These are phyloP conservation scores for Drosophila melanosoma DNA, from an alignment of 2,888 invertebrate genomes.

Conservation along the genomic window DNA sequence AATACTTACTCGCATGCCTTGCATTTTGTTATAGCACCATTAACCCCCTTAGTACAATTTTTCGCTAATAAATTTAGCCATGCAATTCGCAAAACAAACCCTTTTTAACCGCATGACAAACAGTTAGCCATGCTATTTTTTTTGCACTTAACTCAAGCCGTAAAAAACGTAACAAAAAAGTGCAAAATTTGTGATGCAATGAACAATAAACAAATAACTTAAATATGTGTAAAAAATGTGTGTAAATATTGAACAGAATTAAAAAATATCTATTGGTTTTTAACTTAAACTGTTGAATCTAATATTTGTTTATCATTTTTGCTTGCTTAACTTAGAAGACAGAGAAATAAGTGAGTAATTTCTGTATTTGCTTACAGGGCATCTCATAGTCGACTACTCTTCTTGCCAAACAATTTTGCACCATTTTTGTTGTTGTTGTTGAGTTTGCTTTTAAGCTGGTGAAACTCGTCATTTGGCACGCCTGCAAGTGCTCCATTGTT, in stretches of 20 bases:
- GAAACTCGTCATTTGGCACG: constrained; percentile 53
- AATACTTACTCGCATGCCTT: constrained; percentile 51
- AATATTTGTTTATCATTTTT: not conserved
- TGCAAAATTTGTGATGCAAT: not conserved
- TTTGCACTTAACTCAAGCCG: constrained; percentile 12
- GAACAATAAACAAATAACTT: not conserved
- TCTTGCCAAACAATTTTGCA: not conserved
- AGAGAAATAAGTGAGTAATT: not conserved
- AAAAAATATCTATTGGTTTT: too few species aligned
- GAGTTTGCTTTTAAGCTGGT: constrained; percentile 28
- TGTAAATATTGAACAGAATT: not conserved
- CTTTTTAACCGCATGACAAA: constrained; percentile 57
- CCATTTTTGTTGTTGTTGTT: not conserved
- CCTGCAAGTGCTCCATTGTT: constrained; percentile 63
- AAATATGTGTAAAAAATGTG: not conserved
- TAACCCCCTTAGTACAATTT: constrained; percentile 66
- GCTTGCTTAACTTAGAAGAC: not conserved
- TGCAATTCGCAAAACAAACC: constrained; percentile 37
- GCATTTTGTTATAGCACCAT: constrained; percentile 73
- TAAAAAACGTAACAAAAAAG: not conserved
- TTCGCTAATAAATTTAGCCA: constrained; percentile 61
- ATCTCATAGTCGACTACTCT: constrained; percentile 2
- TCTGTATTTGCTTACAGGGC: not conserved
- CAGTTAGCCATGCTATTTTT: constrained; percentile 40
- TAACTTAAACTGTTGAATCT: not conserved